Conservation (phyloP, 2,888 invertebrate species). For the Phymatocera aterrima region DNA sequence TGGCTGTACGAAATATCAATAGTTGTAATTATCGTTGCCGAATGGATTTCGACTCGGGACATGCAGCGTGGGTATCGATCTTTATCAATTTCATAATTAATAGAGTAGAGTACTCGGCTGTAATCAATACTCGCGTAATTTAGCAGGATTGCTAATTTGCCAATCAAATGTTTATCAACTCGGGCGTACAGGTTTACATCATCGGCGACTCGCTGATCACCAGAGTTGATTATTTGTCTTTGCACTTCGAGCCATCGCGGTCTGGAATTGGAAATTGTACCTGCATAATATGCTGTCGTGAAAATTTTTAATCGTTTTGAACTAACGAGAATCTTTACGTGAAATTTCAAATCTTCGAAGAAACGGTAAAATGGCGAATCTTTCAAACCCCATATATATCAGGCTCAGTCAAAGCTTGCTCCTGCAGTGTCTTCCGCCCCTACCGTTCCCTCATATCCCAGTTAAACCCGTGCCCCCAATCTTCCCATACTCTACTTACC, state of each 20-base stretch:
- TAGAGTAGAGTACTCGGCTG: neutral
- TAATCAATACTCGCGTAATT: conserved; percentile 22
- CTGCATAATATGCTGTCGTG: neutral
- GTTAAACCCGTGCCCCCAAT: conserved; percentile 6
- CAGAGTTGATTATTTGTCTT: conserved; percentile 33
- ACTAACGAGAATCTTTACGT: too few relatives aligned
- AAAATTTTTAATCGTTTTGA: neutral
- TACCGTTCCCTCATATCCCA: conserved; percentile 4
- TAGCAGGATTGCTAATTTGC: conserved; percentile 22
- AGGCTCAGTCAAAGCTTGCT: conserved; percentile 24
- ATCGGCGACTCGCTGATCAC: conserved; percentile 13
- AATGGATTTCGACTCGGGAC: too few relatives aligned
- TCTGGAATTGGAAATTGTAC: neutral
- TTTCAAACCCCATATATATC: conserved; percentile 21
- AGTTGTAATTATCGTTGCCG: too few relatives aligned
- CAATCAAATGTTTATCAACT: conserved; percentile 38
- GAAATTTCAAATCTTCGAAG: neutral
- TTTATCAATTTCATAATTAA: conserved; percentile 23
- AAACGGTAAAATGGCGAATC: conserved; percentile 10
- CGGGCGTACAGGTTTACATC: neutral
- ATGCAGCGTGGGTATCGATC: neutral
- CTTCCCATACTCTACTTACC: neutral
- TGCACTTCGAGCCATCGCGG: neutral
- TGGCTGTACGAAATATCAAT: too few relatives aligned
- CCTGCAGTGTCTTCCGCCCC: conserved; percentile 11